Evolutionary conservation across 2,797 vertebrate genomes (phyloP), one percentile per base, ranked within the genome.

Genomic region (Acipenser transmontanus): DNA sequence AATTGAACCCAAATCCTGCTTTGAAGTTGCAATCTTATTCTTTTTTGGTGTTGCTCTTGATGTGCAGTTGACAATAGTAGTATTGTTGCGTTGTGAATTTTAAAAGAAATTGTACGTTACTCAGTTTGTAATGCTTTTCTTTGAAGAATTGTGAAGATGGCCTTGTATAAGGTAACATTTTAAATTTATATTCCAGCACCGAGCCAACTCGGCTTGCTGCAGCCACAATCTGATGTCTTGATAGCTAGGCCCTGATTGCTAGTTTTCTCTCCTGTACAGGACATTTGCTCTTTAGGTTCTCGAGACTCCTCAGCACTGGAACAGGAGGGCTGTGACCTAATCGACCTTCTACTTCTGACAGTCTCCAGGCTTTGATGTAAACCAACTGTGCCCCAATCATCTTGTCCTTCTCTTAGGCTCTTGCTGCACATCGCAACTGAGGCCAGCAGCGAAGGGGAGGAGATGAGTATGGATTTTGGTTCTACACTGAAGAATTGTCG

Each of bases 401-500:
- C 90, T 91, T 88, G 89, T 89, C 73, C 82, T 88, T 89, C 73
- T 85, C 87, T 85, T 86, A 99, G 97, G 88, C 89, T 99, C 87
- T 90, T 99, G 85, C 88, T 99, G 72, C 93, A 96, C 85, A 90
- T 99, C 83, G 91, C 91, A 82, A 98, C 92, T 74, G 92, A 94
- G 77, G 89, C 88, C 52, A 88, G 85, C 70, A 86, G 75, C 66
- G 91, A 88, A 72, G 87, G 82, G 59, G 85, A 91, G 76, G 92
- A 96, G 79, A 85, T 89, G 78, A 89, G 86, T 85, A 89, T 98
- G 92, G 83, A 89, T 51, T 94, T 98, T 78, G 97, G 96, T 79
- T 95, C 93, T 78, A 92, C 93, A 5, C 88, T 99, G 80, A 99
- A 99, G 89, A 94, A 92, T 80, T 97, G 95, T 89, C 91, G 95